Evolutionary conservation across 2,888 invertebrate genomes (phyloP).

Genomic region (Malthinus flaveolus): DNA sequence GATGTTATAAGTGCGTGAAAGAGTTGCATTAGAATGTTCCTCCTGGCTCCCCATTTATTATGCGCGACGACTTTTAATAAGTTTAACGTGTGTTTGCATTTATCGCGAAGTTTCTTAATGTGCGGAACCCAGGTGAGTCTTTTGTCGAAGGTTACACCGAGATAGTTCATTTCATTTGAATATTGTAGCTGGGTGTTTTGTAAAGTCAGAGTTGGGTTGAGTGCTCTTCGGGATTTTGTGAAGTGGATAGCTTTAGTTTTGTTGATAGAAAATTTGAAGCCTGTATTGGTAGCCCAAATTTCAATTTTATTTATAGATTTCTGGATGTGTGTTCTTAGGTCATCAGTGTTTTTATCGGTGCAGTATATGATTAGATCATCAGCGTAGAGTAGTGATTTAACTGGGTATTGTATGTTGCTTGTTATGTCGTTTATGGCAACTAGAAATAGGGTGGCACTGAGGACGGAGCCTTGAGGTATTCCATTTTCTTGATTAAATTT

Average conservation of each 20-base stretch:
- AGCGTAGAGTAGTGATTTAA: neutral
- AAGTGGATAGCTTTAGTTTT: neutral
- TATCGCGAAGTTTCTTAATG: neutral
- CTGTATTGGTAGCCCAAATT: neutral
- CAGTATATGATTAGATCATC: neutral
- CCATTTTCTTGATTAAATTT: neutral
- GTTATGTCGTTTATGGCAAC: slow-evolving; percentile 18
- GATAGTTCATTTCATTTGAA: neutral
- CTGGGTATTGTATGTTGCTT: slow-evolving; percentile 7
- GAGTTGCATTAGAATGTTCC: no score
- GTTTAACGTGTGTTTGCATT: neutral
- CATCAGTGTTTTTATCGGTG: neutral
- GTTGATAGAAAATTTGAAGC: neutral
- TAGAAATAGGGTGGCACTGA: slow-evolving; percentile 25
- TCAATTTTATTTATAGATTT: neutral
- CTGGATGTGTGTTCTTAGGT: neutral
- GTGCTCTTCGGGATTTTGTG: neutral
- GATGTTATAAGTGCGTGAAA: no score
- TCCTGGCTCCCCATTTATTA: neutral
- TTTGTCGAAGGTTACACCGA: neutral
- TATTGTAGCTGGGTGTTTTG: neutral
- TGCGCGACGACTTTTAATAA: slow-evolving; percentile 13
- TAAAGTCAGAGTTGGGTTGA: neutral
- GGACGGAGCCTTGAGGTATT: slow-evolving; percentile 23
- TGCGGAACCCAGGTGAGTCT: neutral